Conservation (phyloP, 1,140 invertebrate genomes). For the Drosophila nasuta region DNA sequence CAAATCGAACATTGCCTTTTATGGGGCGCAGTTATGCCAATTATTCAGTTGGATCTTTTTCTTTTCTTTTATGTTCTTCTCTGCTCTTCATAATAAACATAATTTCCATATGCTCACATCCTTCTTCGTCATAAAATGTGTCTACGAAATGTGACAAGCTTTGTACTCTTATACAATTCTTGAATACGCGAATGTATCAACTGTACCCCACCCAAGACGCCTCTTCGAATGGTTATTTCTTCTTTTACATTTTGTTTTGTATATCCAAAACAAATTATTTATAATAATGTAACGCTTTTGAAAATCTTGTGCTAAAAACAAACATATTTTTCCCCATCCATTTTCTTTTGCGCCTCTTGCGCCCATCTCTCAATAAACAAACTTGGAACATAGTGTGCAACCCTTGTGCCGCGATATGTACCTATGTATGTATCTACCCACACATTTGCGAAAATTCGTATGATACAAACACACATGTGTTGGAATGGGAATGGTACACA, state of each 20-base stretch:
- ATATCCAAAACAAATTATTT: conserved; percentile 6
- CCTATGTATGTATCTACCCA: conserved; percentile 2
- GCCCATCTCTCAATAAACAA: conserved; percentile 15
- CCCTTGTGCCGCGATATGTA: conserved; percentile 10
- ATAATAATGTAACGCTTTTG: conserved; percentile 8
- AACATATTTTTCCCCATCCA: not conserved
- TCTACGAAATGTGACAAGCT: conserved; percentile 5
- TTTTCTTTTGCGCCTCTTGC: conserved; percentile 4
- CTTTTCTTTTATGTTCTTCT: too few species aligned
- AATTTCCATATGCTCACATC: conserved; percentile 10
- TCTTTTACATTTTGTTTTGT: not conserved
- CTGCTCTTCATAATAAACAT: not conserved
- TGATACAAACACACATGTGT: not conserved
- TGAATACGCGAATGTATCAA: not conserved
- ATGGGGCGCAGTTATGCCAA: not conserved
- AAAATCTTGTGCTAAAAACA: conserved; percentile 4
- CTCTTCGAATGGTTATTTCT: not conserved
- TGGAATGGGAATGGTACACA: conserved; percentile 11
- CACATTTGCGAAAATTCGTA: conserved; percentile 4
- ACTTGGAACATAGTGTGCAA: conserved; percentile 10
- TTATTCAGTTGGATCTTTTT: conserved; percentile 1
- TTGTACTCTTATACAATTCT: conserved; percentile 5
- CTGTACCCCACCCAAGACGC: conserved; percentile 6
- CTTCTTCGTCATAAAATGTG: conserved; percentile 5
- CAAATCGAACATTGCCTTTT: conserved; percentile 10